Base-by-base conservation (phyloP, 1,140 invertebrate genomes). In the Whitmania pigra region DNA sequence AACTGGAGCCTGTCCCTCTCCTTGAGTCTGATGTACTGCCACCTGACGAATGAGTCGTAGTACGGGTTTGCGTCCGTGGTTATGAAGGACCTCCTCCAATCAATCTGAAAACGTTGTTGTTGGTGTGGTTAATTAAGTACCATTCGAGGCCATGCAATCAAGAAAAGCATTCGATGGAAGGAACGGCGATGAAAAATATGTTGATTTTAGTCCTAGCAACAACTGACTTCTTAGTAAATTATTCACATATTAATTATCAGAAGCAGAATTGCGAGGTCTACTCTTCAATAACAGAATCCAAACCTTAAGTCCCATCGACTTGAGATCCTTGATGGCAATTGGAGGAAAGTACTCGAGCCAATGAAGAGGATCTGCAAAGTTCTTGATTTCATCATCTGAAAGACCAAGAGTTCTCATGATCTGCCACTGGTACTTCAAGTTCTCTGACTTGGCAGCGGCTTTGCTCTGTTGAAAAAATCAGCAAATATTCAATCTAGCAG, bases 1-100 rank as follows among this genome's bases (percentile, higher is more conserved):
- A 93, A 99, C 81, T 92, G 88, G 49, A 98, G 88, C 83, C 94
- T 96, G 73, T 92, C 90, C 72, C 87, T 85, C 72, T 88, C 87
- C 79, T 91, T 92, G n/a, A 99, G 83, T 75, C 89, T 88, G 72
- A 89, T 81, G 80, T 94, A 99, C 82, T 98, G 95, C 96, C 97
- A 99, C 57, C 89, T 86, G 15, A 99, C 89, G 84, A 99, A 99
- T 0, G 93, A 95, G 85, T 99, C 96, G 83, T 90, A 99, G 80
- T 90, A 99, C 49, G 92, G 93, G 86, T 99, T 99, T 0, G 86
- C 90, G 85, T 99, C 94, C 0, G 97, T 99, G 43, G 97, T 99
- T 72, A 99, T 93, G 79, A 99, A 99, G 17, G 89, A 91, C 67
- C 97, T 85, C 49, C 97, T 85, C 94, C 95, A 99, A 83, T 99